These are phyloP conservation scores for Thecophora atra DNA, from an alignment of 2,888 invertebrate species.

Conservation along the genomic window DNA sequence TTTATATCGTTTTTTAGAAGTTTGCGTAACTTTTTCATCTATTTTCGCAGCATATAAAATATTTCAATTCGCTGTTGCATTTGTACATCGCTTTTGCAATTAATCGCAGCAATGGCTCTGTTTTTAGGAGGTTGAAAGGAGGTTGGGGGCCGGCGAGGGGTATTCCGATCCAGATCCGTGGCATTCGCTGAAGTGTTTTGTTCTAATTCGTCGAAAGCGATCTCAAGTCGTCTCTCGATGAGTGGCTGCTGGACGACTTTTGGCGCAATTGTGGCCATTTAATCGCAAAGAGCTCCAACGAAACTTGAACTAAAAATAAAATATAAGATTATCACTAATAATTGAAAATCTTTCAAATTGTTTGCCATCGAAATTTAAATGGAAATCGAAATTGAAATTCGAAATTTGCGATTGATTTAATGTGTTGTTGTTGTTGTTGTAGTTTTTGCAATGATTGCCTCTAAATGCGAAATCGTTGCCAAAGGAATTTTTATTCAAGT, in stretches of 20 bases:
- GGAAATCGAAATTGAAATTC: slow-evolving; percentile 9
- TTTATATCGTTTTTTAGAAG: not conserved
- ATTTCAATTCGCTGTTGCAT: slow-evolving; percentile 18
- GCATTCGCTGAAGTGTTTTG: slow-evolving; percentile 42
- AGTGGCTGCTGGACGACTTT: slow-evolving; percentile 35
- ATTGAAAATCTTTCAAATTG: slow-evolving; percentile 24
- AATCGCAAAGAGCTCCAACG: slow-evolving; percentile 26
- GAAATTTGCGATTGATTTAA: not conserved
- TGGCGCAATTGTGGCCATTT: slow-evolving; percentile 38
- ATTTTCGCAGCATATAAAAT: not conserved
- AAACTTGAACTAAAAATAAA: slow-evolving; percentile 24
- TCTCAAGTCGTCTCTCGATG: slow-evolving; percentile 22
- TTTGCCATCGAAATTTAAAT: not conserved
- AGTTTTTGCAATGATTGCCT: slow-evolving; percentile 12
- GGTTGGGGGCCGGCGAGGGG: no score
- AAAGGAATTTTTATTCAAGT: slow-evolving; percentile 41
- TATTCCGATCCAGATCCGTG: slow-evolving; percentile 12
- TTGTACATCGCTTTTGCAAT: slow-evolving; percentile 30
- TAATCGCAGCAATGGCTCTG: slow-evolving; percentile 29
- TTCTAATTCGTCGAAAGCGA: slow-evolving; percentile 39
- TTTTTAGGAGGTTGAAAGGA: no score
- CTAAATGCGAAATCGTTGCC: slow-evolving; percentile 31
- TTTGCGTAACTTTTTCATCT: not conserved
- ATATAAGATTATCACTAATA: slow-evolving; percentile 27
- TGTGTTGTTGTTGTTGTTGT: not conserved